A percentile compares a stretch with the other conserved stretches of the same genome.
Evolutionary conservation across 2,797 vertebrate species (phyloP).

Genomic region (Manis pentadactyla): DNA sequence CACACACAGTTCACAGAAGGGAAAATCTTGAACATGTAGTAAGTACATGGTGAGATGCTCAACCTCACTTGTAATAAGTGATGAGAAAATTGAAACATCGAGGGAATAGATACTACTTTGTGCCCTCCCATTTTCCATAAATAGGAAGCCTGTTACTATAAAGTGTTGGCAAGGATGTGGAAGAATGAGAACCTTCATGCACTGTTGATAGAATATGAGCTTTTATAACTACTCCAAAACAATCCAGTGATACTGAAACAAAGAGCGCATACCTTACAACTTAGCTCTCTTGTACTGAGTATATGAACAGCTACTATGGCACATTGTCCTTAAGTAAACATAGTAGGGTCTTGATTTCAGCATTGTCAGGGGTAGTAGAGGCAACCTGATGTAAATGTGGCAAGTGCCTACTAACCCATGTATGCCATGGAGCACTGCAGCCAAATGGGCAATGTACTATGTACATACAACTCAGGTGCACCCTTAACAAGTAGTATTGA

Average conservation of each 20-base stretch:
- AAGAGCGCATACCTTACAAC: background rate
- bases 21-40: background rate
- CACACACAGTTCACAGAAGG: background rate
- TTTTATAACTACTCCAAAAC: background rate
- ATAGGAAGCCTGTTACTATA: background rate
- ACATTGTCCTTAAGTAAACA: background rate
- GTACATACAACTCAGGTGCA: background rate
- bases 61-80: background rate
- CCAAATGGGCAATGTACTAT: background rate
- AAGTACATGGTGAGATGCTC: background rate
- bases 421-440: rapidly evolving
- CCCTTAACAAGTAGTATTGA: background rate
- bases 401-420: rapidly evolving
- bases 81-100: background rate
- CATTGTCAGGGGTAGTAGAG: background rate
- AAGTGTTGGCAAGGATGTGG: background rate
- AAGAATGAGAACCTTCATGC: background rate
- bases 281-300: background rate
- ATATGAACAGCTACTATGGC: background rate
- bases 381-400: background rate
- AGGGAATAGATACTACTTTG: background rate
- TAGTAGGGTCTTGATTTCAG: background rate
- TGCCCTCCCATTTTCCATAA: background rate
- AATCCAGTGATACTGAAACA: background rate
- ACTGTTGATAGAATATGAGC: background rate